phyloP scores from a whole-genome alignment of 2,797 vertebrate genomes.

The Lates japonicus region DNA sequence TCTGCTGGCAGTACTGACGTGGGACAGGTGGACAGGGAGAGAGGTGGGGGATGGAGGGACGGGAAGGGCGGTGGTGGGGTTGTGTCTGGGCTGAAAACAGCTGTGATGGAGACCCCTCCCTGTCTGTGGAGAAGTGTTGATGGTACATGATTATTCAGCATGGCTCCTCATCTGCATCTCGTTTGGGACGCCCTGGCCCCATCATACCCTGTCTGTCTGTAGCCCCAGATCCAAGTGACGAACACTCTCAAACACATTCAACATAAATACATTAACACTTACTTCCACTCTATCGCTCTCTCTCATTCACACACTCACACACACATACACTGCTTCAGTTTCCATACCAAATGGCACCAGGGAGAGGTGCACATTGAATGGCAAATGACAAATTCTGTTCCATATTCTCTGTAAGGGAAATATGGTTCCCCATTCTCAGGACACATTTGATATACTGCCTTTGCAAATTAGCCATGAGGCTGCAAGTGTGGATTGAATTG shows the following conservation, averaged over 20 bases:
- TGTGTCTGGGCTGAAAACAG: conserved; percentile 59
- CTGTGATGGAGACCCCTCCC: conserved; percentile 54
- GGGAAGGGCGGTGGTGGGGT: conserved; percentile 17
- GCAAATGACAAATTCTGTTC: conserved; percentile 62
- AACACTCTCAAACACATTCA: conserved; percentile 36
- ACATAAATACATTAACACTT: conserved; percentile 57
- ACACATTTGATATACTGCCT: conserved; percentile 72
- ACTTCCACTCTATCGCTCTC: conserved; percentile 26
- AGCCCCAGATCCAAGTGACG: conserved; percentile 46
- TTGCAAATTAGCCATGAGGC: conserved; percentile 78
- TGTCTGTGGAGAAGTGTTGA: conserved; percentile 50
- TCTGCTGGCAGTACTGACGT: conserved; percentile 44
- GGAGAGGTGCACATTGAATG: conserved; percentile 41
- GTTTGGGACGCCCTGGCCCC: conserved; percentile 55
- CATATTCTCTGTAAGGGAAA: conserved; percentile 56
- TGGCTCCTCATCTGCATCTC: conserved; percentile 74
- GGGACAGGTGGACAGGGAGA: conserved; percentile 52
- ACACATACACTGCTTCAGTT: conserved; percentile 11
- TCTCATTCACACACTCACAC: conserved; percentile 10
- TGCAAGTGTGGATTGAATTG: conserved; percentile 72
- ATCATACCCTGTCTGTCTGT: conserved; percentile 45
- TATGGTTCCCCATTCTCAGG: conserved; percentile 52
- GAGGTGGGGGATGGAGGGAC: conserved; percentile 11
- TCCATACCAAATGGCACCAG: conserved; percentile 47
- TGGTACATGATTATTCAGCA: conserved; percentile 69